Evolutionary conservation across 2,888 invertebrate genomes (phyloP), one percentile per base, ranked within the genome.

Genomic region (Octodonta nipae): DNA sequence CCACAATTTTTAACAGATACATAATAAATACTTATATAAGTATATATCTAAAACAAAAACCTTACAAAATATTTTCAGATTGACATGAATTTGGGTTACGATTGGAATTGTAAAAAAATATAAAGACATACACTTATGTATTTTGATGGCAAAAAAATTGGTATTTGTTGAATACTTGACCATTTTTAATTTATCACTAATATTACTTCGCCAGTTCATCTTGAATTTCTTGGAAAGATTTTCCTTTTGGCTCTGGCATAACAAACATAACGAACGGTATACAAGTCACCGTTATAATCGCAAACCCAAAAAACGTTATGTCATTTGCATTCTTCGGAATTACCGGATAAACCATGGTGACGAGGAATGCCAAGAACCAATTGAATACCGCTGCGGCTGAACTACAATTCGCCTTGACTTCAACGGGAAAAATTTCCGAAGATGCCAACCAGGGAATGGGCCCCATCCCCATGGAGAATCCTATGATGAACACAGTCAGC

Each of bases 361-460:
- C 80, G 1, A 83, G 50, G 55, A 87, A 87, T 17, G 81, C 81
- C 45, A 83, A 65, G 8, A 81, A 56, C 86, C 87, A 87, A 56
- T 86, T 88, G 30, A 82, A 71, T 1, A 84, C 72, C n/a, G 84
- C 82, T 1, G 84, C 83, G 8, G 83, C 73, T 1, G 85, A 80
- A 7, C 78, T 74, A 22, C 81, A 81, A 32, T 78, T 68, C 1
- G 75, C 78, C 55, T 83, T 86, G 35, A 86, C 79, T 44, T 84
- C 78, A 1, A 78, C 68, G 28, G 83, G 71, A 56, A 89, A 82
- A 7, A 89, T 64, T 57, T 89, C 89, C 2, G 86, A 74, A 55
- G 80, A 68, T 66, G 84, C 80, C 68, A 88, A 70, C 84, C 84
- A 86, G 0, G 89, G 88, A 27, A 89, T 82, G 0, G 89, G 89